Conservation (phyloP, 2,888 invertebrate genomes). For the Crematogaster levior region DNA sequence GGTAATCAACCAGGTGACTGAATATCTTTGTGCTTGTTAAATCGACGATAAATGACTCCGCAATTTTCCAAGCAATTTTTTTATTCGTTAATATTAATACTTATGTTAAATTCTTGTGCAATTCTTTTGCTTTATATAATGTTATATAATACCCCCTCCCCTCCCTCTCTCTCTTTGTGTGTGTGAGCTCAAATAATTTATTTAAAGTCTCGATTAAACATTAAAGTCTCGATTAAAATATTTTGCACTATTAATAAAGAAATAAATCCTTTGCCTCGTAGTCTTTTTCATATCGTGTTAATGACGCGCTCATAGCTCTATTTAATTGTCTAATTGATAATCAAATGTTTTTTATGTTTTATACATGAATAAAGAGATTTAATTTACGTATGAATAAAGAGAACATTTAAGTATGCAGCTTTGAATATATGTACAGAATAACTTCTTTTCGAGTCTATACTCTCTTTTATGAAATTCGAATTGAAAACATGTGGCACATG, state of each 20-base stretch:
- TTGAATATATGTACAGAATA: too few relatives aligned
- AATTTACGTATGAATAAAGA: too few relatives aligned
- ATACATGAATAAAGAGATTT: not conserved
- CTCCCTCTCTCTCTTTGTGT: too few relatives aligned
- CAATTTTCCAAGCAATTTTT: not conserved
- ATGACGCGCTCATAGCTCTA: not conserved
- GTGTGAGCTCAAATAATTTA: not conserved
- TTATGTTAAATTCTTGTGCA: not conserved
- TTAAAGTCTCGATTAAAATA: not conserved
- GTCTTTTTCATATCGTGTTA: not conserved
- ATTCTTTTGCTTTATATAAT: not conserved
- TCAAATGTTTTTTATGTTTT: not conserved
- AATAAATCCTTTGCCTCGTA: not conserved
- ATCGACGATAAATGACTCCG: slow-evolving; percentile 7
- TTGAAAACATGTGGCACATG: too few relatives aligned
- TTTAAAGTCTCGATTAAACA: too few relatives aligned
- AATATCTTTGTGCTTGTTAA: slow-evolving; percentile 35
- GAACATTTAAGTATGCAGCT: too few relatives aligned
- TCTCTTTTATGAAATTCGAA: too few relatives aligned
- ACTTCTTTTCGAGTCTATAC: too few relatives aligned
- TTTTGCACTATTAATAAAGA: not conserved
- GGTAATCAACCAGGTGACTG: slow-evolving; percentile 22
- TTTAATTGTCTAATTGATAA: not conserved
- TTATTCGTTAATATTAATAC: not conserved
- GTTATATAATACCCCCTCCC: too few relatives aligned